Base-by-base conservation (phyloP, 1,140 invertebrate species). In the Drosophila mauritiana region DNA sequence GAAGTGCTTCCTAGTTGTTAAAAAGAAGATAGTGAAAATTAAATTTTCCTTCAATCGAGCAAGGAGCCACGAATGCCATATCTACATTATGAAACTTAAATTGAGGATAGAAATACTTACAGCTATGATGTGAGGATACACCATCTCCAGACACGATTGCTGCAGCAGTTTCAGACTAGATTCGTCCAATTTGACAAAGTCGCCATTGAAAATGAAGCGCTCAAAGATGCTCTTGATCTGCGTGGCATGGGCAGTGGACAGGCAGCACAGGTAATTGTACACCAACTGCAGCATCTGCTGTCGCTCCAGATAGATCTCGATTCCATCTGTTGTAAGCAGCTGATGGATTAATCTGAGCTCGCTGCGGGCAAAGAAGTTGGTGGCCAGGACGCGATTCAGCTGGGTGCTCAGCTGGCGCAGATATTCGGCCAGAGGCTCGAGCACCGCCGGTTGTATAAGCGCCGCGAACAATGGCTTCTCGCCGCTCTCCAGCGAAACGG, bases 161-260 rank as follows among this genome's bases (percentile, higher is more conserved):
- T 85, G 69, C 65, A 91, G 67, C 40, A 91, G 64, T 13, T 78
- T 62, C 17, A 92, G 54, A 2, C 75, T 73, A 10, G 73, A 57
- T 0, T 54, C 49, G 10, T 88, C 67, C 22, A 92, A 37, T 36
- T 81, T 46, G 1, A 91, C 56, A 40, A 85, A 90, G 2, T 73
- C 51, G 0, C 25, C 36, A 69, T 91, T 91, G 12, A 92, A 92
- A 7, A 92, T 84, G 13, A 80, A 80, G 1, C 73, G 61, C 7
- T 91, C 78, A 8, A 92, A 92, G 27, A 89, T 86, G 52, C 74
- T 74, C 39, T 92, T 80, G 22, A 92, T 86, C 46, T 92, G 80
- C 0, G 48, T 57, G 39, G 86, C 77, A 20, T 92, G 73, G 4
- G 86, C 74, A 0, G 76, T 79, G 13, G 84, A 77, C 7, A 92